Evolutionary conservation across 2,888 invertebrate species (phyloP).

Genomic region (Callosobruchus maculatus): DNA sequence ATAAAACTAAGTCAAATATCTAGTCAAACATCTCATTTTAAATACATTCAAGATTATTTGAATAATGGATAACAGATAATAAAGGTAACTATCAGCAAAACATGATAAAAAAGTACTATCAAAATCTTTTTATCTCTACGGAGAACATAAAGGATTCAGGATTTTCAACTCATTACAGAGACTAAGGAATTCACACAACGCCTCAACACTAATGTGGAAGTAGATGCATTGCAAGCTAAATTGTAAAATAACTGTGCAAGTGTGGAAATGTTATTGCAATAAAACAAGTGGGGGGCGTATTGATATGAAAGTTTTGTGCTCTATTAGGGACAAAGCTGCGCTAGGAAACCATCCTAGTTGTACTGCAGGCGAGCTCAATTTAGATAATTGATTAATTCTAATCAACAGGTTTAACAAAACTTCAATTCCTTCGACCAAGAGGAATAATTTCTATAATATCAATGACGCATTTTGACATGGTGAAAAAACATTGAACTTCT

Average conservation of each 20-base stretch:
- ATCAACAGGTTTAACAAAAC: constrained; percentile 29
- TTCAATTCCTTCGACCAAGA: constrained; percentile 17
- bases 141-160: neutral
- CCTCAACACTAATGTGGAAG: neutral
- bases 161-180: neutral
- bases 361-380: neutral
- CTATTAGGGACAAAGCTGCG: neutral
- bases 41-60: neutral
- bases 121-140: neutral
- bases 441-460: constrained; percentile 26
- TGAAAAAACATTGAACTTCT: constrained; percentile 41
- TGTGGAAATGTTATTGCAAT: neutral
- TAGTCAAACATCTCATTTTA: neutral
- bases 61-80: neutral
- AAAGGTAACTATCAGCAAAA: neutral
- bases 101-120: neutral
- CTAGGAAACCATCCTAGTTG: neutral
- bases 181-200: neutral
- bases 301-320: neutral
- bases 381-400: neutral
- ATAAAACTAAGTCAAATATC: neutral
- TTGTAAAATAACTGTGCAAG: neutral
- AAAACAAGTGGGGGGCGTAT: neutral
- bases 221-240: neutral
- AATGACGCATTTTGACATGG: constrained; percentile 47